Percentiles rank a stretch among this genome's conserved stretches.
Evolutionary conservation across 2,113 vertebrate genomes (phyloP).

Genomic region (Zosterops lateralis): DNA sequence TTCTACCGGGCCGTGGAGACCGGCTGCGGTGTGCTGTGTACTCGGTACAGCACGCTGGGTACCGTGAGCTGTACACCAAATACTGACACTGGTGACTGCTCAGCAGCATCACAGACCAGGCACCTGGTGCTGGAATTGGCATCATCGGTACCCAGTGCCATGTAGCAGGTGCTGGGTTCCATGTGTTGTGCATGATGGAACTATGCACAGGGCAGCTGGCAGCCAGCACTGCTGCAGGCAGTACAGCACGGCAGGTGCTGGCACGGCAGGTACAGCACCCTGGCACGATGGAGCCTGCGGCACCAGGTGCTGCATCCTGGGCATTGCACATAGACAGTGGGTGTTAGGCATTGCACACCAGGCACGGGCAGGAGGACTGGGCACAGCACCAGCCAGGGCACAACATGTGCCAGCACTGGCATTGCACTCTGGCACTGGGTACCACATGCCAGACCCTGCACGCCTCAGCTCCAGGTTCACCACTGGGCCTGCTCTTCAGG

Average conservation of each 20-base stretch:
- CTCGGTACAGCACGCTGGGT: background rate
- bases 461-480: background rate
- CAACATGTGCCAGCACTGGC: background rate
- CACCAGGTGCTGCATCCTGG: background rate
- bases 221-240: background rate
- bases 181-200: rapidly evolving
- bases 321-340: rapidly evolving
- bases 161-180: background rate
- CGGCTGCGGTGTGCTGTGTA: background rate
- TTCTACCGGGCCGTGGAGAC: background rate
- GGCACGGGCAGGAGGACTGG: background rate
- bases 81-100: background rate
- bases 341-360: background rate
- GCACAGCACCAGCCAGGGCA: background rate
- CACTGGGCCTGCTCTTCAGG: background rate
- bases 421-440: background rate
- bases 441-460: background rate
- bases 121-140: background rate
- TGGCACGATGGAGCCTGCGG: rapidly evolving
- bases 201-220: background rate
- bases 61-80: rapidly evolving
- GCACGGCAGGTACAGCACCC: background rate
- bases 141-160: background rate
- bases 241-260: no score
- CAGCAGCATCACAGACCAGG: background rate